Evolutionary conservation across 2,797 vertebrate species (phyloP), one percentile per base, ranked within the genome.

Genomic region (Sebastes oblongus): DNA sequence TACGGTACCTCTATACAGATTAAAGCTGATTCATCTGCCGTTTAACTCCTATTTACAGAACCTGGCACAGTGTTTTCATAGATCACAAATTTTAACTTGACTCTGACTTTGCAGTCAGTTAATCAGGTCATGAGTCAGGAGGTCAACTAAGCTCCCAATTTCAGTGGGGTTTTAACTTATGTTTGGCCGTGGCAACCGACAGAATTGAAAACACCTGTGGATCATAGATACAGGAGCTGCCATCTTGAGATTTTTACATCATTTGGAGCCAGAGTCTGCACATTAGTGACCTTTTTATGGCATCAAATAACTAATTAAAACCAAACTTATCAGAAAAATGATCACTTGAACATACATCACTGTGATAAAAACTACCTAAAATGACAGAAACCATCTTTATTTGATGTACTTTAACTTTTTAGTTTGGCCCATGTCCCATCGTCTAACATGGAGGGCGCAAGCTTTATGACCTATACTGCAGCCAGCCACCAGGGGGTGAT

Each of bases 51-150:
- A 3, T 66, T 42, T 32, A 58, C 58, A 32, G 11, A 75, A 54
- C 25, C 72, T 59, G 60, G 34, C 24, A 42, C 62, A 30, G 0
- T 14, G 34, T 61, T 70, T 46, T 27, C 55, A 75, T 61, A 58
- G 52, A 52, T 52, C 75, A 62, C 54, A 74, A 36, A 25, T 72
- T 77, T 69, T 14, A 73, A 56, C 34, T 61, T 54, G 62, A 77
- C 62, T 81, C 60, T 67, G 72, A 78, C 56, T 46, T 72, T 20
- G 42, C 8, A 50, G 3, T 30, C 36, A 60, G 18, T 59, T 80
- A 67, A 86, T 77, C 66, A 78, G 72, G 73, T 69, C 52, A n/a
- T 62, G 61, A 82, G 71, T 86, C 71, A 83, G 30, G 24, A 75
- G 65, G 74, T 80, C 81, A 77, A 12, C 66, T 56, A 52, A 72